Conservation (phyloP, 2,888 invertebrate genomes). For the Laothoe populi region DNA sequence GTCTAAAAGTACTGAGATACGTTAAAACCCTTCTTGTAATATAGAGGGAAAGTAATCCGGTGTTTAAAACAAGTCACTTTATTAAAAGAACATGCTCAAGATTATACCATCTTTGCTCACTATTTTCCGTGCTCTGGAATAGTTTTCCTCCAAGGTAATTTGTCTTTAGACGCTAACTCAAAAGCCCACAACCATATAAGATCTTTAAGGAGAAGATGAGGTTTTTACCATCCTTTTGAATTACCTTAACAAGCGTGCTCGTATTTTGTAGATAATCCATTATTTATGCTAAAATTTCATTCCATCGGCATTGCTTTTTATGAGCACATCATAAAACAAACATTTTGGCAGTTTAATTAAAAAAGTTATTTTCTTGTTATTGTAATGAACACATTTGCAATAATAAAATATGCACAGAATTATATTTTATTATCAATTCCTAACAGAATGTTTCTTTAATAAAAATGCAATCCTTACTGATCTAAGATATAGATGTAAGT, state of each 20-base stretch:
- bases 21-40: no score
- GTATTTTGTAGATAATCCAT: background rate
- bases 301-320: background rate
- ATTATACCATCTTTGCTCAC: background rate
- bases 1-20: no score
- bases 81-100: background rate
- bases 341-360: constrained; percentile 28
- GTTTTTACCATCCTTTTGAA: constrained; percentile 9
- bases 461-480: no score
- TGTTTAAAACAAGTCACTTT: background rate
- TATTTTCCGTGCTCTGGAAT: constrained; percentile 39
- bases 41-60: no score
- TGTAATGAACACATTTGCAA: constrained; percentile 6
- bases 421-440: no score
- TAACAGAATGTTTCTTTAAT: no score
- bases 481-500: no score
- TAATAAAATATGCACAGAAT: no score
- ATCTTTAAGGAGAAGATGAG: constrained; percentile 12
- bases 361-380: constrained; percentile 27
- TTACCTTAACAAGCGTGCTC: background rate
- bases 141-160: constrained; percentile 33
- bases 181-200: background rate
- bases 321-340: constrained; percentile 8
- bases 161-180: constrained; percentile 24
- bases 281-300: constrained; percentile 15